Evolutionary conservation across 2,113 vertebrate species (phyloP), one percentile per base, ranked within the genome.

Genomic region (Patagioenas fasciata): DNA sequence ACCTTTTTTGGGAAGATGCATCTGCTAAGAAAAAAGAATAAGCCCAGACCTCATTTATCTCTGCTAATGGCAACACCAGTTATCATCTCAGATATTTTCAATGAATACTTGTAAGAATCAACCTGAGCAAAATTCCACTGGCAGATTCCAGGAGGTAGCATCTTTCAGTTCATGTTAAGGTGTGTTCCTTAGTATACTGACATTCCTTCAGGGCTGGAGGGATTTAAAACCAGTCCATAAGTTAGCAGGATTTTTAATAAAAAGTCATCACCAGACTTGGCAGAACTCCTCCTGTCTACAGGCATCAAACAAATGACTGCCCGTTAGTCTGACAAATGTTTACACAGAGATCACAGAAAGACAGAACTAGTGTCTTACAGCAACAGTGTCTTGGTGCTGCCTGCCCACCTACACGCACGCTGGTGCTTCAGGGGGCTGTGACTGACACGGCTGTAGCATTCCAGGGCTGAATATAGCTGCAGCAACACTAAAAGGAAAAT

Each of bases 401-500:
- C 20, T 62, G 42, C 44, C 47, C 91, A 80, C 53, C 82, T 67
- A 56, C 42, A 47, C 2, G 4, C 40, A 91, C 87, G 69, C 79
- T 50, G 93, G 29, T 79, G 62, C 67, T 91, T 81, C 70, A 81
- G 91, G 18, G 91, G 83, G 82, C 67, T 9, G 1, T 58, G 86
- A 93, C 73, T 47, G 80, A 89, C 50, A 54, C 12, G 89, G 82
- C 73, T 32, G 12, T 56, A 78, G 81, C 29, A 89, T 96, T 92
- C 74, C 80, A 83, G 47, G 62, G 60, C 11, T 34, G 93, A 96
- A 96, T 92, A 95, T 42, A 94, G 95, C 53, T 91, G 88, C 91
- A 96, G 75, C 70, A 79, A 83, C 61, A 91, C 80, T 69, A 69
- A 96, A 95, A 89, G 70, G 72, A 91, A 93, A 95, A 92, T 90